Conservation (phyloP, 2,797 vertebrate species). For the Eurystomus glaucurus region DNA sequence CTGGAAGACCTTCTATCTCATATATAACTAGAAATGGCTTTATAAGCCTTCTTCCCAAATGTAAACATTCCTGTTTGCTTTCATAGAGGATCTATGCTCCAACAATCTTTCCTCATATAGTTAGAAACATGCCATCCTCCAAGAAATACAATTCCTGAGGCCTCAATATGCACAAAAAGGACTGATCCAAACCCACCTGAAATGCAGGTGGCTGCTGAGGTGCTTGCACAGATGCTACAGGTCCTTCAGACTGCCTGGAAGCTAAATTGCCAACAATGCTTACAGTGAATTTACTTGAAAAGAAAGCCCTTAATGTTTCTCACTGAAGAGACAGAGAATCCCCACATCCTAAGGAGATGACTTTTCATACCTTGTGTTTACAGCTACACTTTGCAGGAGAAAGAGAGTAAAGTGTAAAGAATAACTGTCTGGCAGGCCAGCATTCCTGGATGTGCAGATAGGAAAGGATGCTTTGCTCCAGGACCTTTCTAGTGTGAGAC, state of each 20-base stretch:
- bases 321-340: not conserved
- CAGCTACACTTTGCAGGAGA: not conserved
- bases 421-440: not conserved
- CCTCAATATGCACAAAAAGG: not conserved
- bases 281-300: not conserved
- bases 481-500: not conserved
- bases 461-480: not conserved
- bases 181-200: not conserved
- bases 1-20: not conserved
- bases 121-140: not conserved
- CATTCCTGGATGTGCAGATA: not conserved
- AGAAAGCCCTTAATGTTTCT: not conserved
- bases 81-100: not conserved
- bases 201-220: not conserved
- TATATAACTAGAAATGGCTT: not conserved
- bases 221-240: not conserved
- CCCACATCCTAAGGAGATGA: not conserved
- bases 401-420: not conserved
- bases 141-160: not conserved
- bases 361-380: not conserved
- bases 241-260: not conserved
- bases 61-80: not conserved
- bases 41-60: not conserved
- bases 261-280: not conserved
- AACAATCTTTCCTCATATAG: not conserved